Evolutionary conservation across 2,888 invertebrate species (phyloP), one percentile per base, ranked within the genome.

Genomic region (Schrankia costaestrigalis): DNA sequence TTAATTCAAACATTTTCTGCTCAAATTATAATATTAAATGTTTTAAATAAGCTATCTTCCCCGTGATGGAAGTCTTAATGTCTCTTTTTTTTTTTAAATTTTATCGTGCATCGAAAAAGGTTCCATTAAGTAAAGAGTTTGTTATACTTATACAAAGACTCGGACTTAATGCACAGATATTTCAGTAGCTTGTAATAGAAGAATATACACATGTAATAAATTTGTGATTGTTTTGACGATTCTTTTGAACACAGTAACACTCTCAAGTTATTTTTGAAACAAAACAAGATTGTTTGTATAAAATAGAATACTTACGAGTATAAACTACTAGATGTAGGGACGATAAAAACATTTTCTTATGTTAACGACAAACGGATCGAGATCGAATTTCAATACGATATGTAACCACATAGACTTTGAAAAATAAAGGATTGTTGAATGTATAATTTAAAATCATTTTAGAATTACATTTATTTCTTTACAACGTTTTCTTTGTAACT

Each of bases 31-130:
- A 55, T 57, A 57, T 63, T 56, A 58, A 53, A 46, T 19, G 47
- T 41, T 50, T 56, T 59, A 61, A 67, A 60, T 60, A 65, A 64
- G 68, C 54, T 45, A 60, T 67, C 48, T 42, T 38, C 41, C 40
- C 50, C 41, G 54, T 49, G 48, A 46, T 47, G 38, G 10, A 34
- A 36, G 42, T 30, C 38, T 50, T 49, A 39, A 49, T 41, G 49
- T 27, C 29, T 36, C 22, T 41, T 28, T 43, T 55, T 52, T 42
- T 39, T 29, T 43, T 55, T 52, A 41, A 44, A 54, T 48, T 37
- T 44, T 31, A 35, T 11, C 13, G 27, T n/a, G n/a, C n/a, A n/a
- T n/a, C n/a, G n/a, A n/a, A n/a, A n/a, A n/a, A n/a, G n/a, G n/a
- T n/a, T n/a, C n/a, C n/a, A n/a, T n/a, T n/a, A n/a, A n/a, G n/a